Evolutionary conservation across 2,797 vertebrate species (phyloP).

Genomic region (Uromys caudimaculatus): DNA sequence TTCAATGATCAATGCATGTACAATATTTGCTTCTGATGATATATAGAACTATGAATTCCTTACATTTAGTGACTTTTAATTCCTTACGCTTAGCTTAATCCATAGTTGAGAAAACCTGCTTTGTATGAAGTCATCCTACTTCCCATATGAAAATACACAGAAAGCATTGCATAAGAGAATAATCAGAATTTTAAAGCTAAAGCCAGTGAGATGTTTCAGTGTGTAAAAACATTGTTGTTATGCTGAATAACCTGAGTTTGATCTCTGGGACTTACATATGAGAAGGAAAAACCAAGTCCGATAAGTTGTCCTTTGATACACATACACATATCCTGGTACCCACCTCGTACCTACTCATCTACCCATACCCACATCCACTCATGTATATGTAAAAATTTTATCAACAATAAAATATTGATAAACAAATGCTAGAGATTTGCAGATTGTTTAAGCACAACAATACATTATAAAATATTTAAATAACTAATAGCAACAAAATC

Average conservation of each 20-base stretch:
- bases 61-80: not conserved
- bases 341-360: not conserved
- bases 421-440: not conserved
- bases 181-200: not conserved
- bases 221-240: not conserved
- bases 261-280: not conserved
- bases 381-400: not conserved
- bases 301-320: not conserved
- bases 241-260: not conserved
- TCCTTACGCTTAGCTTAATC: not conserved
- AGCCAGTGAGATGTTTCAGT: not conserved
- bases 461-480: slow-evolving; percentile 21
- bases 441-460: not conserved
- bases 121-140: not conserved
- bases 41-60: not conserved
- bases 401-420: not conserved
- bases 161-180: not conserved
- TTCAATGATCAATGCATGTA: not conserved
- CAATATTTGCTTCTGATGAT: not conserved
- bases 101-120: not conserved
- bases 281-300: not conserved
- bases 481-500: not conserved
- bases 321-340: not conserved
- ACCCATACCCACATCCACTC: not conserved
- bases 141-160: not conserved